phyloP scores from a whole-genome alignment of 2,888 invertebrate species.

The Neoitamus cyanurus region DNA sequence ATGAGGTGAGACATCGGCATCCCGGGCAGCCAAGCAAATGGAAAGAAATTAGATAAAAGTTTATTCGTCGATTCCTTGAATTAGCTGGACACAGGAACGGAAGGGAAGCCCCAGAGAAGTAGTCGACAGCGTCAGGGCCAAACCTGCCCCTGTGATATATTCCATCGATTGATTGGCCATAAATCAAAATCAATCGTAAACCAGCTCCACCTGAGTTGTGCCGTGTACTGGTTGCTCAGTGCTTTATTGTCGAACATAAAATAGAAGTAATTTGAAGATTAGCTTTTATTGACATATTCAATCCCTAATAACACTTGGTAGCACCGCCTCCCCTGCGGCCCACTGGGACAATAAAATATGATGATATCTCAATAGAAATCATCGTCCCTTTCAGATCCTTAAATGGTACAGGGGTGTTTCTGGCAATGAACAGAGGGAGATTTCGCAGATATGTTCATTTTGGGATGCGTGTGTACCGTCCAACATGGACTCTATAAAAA shows the following conservation, averaged over 20 bases:
- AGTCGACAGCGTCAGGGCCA: neutral
- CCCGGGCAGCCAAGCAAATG: constrained; percentile 27
- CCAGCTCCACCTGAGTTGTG: constrained; percentile 32
- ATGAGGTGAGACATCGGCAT: constrained; percentile 36
- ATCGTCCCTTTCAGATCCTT: constrained; percentile 50
- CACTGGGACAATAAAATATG: constrained; percentile 54
- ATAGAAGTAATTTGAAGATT: constrained; percentile 53
- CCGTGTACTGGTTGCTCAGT: constrained; percentile 32
- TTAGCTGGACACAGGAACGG: constrained; percentile 31
- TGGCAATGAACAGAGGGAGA: constrained; percentile 43
- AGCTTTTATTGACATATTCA: constrained; percentile 54
- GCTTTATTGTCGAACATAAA: constrained; percentile 51
- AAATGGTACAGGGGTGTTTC: constrained; percentile 45
- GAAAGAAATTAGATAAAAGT: constrained; percentile 47
- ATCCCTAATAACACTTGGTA: constrained; percentile 53
- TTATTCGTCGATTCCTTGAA: constrained; percentile 46
- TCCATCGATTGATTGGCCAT: constrained; percentile 50
- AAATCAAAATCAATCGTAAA: constrained; percentile 52
- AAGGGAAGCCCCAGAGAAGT: constrained; percentile 12
- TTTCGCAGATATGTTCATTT: constrained; percentile 39
- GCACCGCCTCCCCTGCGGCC: constrained; percentile 38
- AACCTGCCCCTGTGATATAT: constrained; percentile 17
- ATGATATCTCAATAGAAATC: constrained; percentile 55
- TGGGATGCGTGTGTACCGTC: neutral
- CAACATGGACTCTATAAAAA: constrained; percentile 26